Base-by-base conservation (phyloP, 2,888 invertebrate species). In the Drosophila leonis region DNA sequence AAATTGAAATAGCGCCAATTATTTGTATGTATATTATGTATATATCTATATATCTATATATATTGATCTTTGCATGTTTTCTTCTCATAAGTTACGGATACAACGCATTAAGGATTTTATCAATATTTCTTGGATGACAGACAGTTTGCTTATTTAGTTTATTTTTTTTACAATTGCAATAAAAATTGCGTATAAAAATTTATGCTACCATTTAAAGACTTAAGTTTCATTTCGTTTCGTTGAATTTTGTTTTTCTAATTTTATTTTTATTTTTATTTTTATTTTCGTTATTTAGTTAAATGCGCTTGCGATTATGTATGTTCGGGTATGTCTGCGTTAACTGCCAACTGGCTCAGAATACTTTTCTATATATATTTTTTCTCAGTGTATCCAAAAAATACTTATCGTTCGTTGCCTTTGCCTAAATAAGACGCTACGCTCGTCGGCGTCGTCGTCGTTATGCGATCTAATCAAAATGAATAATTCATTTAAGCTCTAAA, bases 1-100 rank as follows among this genome's bases (percentile, higher is more conserved):
- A 88, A 88, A 74, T 89, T 80, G 85, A 89, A 84, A 82, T 84
- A 84, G 90, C 82, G 84, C 84, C 89, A 88, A 89, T 84, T 71
- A 46, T 76, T 72, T 60, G 55, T 79, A 64, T 72, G 24, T 78
- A 64, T 61, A 61, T 44, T 55, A 57, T 61, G 46, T 49, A 33
- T 61, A 75, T 67, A 62, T 80, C 48, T 82, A 31, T 49, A 31
- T 59, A 18, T 18, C 13, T 44, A 1, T 15, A 24, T 35, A 33
- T 51, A 82, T 80, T 62, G 57, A 88, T 70, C 31, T 59, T 54
- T 61, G 48, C 44, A 49, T 61, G 18, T 13, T 64, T 54, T 57
- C 18, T 42, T 33, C 24, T 66, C 52, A 59, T 72, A 68, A 54
- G 49, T 65, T 81, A 75, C 49, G 72, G 67, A 67, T 80, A 75